These are phyloP conservation scores for Pogoniulus pusillus DNA, from an alignment of 2,797 vertebrate genomes.

Conservation along the genomic window DNA sequence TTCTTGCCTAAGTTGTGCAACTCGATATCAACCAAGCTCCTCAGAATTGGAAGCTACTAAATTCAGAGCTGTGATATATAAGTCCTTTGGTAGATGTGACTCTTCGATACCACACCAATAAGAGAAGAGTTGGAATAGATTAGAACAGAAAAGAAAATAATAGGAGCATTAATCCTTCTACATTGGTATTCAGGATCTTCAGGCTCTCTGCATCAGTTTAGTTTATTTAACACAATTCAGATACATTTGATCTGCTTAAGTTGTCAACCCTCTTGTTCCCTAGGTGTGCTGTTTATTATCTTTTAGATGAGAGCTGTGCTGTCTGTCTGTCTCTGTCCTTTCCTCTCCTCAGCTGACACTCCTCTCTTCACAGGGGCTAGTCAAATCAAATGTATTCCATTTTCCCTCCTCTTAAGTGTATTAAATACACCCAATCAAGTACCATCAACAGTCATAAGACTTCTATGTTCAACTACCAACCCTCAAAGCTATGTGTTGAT, in stretches of 20 bases:
- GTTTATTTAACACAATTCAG: background rate
- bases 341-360: background rate
- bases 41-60: constrained; percentile 18
- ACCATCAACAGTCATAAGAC: background rate
- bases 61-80: background rate
- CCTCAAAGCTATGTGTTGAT: background rate
- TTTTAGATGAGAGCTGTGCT: background rate
- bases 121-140: background rate
- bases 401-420: background rate
- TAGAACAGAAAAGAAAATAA: background rate
- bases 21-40: background rate
- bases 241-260: constrained; percentile 14
- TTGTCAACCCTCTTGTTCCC: background rate
- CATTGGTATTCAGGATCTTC: background rate
- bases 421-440: background rate
- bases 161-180: constrained; percentile 21
- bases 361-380: background rate
- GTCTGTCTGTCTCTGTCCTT: background rate
- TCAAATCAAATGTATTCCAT: background rate
- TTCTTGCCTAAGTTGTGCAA: background rate
- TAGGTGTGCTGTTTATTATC: background rate
- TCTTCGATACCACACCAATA: background rate
- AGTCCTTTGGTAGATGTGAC: constrained; percentile 6
- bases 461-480: background rate
- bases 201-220: background rate